Base-by-base conservation (phyloP, 1,140 invertebrate species). In the Hylaeus anthracinus region DNA sequence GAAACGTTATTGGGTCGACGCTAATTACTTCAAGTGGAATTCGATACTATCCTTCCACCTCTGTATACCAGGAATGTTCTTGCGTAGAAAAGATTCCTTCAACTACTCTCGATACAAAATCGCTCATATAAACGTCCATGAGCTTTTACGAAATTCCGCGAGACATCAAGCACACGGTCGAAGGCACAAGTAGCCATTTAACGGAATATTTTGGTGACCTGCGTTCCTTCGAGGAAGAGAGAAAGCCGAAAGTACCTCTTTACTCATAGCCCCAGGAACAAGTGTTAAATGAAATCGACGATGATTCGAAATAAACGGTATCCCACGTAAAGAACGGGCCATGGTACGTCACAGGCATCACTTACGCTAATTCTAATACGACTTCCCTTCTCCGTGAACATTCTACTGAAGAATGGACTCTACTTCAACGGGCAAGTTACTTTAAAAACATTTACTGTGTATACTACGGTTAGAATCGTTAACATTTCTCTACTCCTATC, bases 401-500 rank as follows among this genome's bases (percentile, higher is more conserved):
- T 72, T 69, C 56, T 73, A 79, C 72, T 55, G 43, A 79, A 64
- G 39, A 80, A 45, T 72, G 78, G 39, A 79, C 64, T 82, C 74
- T 86, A 85, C 15, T 60, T 41, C 12, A 64, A 81, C 73, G 60
- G 63, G n/a, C 39, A 61, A 79, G 73, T 61, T 65, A 82, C 26
- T 60, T 80, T 48, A 65, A 71, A 69, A 82, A 81, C 37, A 82
- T 73, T 79, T 64, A 73, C 45, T 48, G 45, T 53, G 70, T 79
- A 5, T 79, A 41, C 53, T 65, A 72, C 63, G 58, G 69, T 64
- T 73, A 79, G 77, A 56, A 77, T 83, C 15, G 78, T 82, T 78
- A 74, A 85, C 74, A 82, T 69, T 80, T 77, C 48, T 82, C 82
- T 91, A 90, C 56, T 71, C 53, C 80, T 90, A 86, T 86, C 72